Evolutionary conservation across 2,888 invertebrate genomes (phyloP).

Genomic region (Drosophila melanosoma): DNA sequence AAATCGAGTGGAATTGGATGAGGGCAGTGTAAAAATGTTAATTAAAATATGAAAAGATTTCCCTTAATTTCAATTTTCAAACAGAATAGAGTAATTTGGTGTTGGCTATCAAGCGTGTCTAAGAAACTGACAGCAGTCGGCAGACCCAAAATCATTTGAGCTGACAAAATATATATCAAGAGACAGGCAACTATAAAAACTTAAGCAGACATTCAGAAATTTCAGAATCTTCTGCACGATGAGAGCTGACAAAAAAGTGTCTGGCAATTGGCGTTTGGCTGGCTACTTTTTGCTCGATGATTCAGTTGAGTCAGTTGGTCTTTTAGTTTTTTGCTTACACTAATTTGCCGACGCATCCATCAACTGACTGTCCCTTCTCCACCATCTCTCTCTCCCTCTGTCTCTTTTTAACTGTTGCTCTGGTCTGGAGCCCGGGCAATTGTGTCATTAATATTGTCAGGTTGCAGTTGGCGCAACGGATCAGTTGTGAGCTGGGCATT

Average conservation of each 20-base stretch:
- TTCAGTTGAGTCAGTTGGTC: constrained; percentile 33
- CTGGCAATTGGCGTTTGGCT: constrained; percentile 63
- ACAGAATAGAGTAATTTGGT: background rate
- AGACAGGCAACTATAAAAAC: constrained; percentile 63
- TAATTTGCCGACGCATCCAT: constrained; percentile 79
- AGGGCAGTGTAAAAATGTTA: background rate
- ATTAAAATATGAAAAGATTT: background rate
- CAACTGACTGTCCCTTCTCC: constrained; percentile 44
- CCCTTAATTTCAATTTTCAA: background rate
- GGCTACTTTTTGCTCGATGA: constrained; percentile 62
- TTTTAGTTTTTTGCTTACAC: constrained; percentile 63
- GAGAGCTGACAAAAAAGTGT: constrained; percentile 66
- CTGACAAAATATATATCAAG: constrained; percentile 49
- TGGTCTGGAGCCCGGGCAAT: constrained; percentile 30
- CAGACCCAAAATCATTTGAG: constrained; percentile 27
- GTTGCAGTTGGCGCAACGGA: constrained; percentile 42
- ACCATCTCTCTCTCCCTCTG: constrained; percentile 13
- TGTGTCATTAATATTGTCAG: constrained; percentile 64
- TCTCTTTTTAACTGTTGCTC: background rate
- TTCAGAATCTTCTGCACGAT: constrained; percentile 50
- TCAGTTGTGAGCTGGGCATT: constrained; percentile 32
- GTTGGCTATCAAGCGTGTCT: constrained; percentile 3
- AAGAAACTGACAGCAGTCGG: constrained; percentile 27
- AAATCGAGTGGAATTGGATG: background rate
- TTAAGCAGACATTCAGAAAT: constrained; percentile 79